Evolutionary conservation across 2,888 invertebrate genomes (phyloP).

Genomic region (Rhaphigaster nebulosa): DNA sequence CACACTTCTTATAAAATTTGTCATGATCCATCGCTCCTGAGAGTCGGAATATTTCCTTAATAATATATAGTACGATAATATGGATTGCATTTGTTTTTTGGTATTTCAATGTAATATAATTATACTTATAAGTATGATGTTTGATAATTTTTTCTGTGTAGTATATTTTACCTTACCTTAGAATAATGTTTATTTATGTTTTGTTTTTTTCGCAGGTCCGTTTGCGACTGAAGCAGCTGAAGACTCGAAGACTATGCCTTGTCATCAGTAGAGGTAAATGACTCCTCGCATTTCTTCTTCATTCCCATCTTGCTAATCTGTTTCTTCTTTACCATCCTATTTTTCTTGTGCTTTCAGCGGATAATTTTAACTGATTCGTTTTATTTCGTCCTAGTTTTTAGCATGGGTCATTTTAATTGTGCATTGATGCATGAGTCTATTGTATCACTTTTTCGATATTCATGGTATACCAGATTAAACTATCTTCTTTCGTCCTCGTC

Average conservation of each 20-base stretch:
- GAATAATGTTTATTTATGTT: too few species aligned
- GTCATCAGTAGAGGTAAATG: conserved; percentile 47
- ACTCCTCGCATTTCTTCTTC: not conserved
- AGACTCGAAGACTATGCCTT: conserved; percentile 29
- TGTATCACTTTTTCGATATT: not conserved
- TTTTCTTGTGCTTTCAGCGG: not conserved
- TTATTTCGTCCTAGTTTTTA: not conserved
- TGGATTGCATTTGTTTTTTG: too few species aligned
- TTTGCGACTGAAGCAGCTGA: conserved; percentile 27
- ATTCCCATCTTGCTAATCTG: not conserved
- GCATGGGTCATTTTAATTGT: not conserved
- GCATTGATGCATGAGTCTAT: not conserved
- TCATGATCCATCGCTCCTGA: too few species aligned
- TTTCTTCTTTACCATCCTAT: not conserved
- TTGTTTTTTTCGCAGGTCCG: conserved; percentile 1
- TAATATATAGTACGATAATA: too few species aligned
- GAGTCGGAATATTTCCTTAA: too few species aligned
- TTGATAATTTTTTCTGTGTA: too few species aligned
- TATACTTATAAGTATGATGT: too few species aligned
- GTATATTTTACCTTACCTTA: too few species aligned
- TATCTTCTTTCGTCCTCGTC: not conserved
- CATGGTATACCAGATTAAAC: not conserved
- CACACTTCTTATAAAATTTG: too few species aligned
- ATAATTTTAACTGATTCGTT: not conserved
- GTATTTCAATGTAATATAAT: too few species aligned